Evolutionary conservation across 2,888 invertebrate species (phyloP), one percentile per base, ranked within the genome.

Genomic region (Rhagophthalmus giganteus): DNA sequence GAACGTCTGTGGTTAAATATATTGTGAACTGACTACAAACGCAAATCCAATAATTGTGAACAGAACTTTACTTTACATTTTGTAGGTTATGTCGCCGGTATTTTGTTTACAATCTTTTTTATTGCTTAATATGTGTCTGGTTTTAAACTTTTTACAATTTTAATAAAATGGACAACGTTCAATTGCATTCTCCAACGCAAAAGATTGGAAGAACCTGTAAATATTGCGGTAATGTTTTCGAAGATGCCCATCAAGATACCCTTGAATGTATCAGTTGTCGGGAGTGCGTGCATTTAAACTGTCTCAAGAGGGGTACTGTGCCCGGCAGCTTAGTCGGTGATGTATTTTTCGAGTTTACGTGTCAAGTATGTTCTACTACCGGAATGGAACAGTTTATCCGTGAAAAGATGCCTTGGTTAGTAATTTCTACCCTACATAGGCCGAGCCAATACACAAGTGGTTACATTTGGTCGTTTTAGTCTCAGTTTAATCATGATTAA

Each of bases 281-380:
- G 3, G 71, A 73, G 54, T 78, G 78, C 57, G 82, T 88, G 6
- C 90, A 90, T 66, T 69, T 85, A 9, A 74, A 76, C 13, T 90
- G 90, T 65, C 73, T 90, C 20, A 78, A 79, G 57, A 76, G 83
- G 13, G 82, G 82, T 1, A 81, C 83, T 6, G 83, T 87, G 0
- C 88, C 89, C 0, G 86, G 86, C 0, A 84, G 86, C 54, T 78
- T 90, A 8, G 68, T 80, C 0, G 87, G 89, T 6, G 90, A 90
- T 77, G 80, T 88, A 2, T 90, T 89, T 70, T 90, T 87, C 58
- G 79, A 81, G 56, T 86, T 84, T 50, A 82, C 79, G 1, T 90
- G 90, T 63, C 71, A 75, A 27, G 80, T 84, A 48, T 90, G 90
- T 65, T 82, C 83, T 2, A 64, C 74, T 0, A 69, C 72, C 4